These are phyloP conservation scores for Drosophila aff. DNA, from an alignment of 1,140 invertebrate species.

Conservation along the genomic window DNA sequence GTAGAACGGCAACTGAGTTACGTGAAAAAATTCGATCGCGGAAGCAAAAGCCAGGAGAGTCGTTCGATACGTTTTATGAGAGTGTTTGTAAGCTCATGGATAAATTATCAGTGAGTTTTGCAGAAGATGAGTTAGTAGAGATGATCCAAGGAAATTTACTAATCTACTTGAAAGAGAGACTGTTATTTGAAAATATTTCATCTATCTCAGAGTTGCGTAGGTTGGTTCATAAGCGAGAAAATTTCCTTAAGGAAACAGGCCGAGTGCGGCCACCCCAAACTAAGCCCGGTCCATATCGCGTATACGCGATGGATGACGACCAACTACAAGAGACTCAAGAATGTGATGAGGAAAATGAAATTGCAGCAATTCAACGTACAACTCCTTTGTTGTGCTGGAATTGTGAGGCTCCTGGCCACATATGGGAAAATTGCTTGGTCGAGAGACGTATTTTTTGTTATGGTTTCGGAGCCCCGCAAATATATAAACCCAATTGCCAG, in stretches of 20 bases:
- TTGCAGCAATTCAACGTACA: background rate
- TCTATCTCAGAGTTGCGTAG: background rate
- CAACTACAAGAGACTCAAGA: background rate
- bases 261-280: background rate
- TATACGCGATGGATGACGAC: background rate
- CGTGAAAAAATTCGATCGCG: background rate
- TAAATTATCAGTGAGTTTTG: constrained; percentile 12
- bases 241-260: background rate
- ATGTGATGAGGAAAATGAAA: background rate
- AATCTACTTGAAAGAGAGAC: background rate
- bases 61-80: constrained; percentile 11
- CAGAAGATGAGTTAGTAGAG: constrained; percentile 4
- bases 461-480: background rate
- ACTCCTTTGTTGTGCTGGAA: background rate
- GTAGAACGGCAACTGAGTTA: background rate
- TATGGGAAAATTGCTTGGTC: constrained; percentile 6
- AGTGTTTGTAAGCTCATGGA: constrained; percentile 5
- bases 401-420: background rate
- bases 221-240: background rate
- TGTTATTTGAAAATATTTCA: background rate
- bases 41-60: background rate
- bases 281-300: background rate
- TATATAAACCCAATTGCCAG: background rate
- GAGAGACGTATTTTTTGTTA: background rate
- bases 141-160: constrained; percentile 7